Evolutionary conservation across 2,888 invertebrate species (phyloP).

Genomic region (Chouioia cunea): DNA sequence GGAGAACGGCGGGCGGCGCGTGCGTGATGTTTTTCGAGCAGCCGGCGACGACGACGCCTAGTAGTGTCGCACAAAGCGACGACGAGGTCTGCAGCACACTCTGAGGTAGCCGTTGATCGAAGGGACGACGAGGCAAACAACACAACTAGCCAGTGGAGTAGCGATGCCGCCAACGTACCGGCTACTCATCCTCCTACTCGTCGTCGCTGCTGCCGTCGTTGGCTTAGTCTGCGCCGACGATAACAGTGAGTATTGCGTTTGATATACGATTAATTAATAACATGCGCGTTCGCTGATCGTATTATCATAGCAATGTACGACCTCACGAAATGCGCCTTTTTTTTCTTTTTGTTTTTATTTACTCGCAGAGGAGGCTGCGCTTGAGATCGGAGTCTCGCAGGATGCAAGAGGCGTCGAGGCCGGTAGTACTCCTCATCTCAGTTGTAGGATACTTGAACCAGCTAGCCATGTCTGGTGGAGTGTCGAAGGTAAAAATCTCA

Average conservation of each 20-base stretch:
- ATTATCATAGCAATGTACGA: too few species aligned
- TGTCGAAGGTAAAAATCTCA: constrained; percentile 72
- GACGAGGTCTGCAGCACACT: not conserved
- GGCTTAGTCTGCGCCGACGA: constrained; percentile 30
- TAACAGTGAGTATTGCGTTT: constrained; percentile 17
- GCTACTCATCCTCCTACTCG: not conserved
- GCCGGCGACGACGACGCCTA: constrained; percentile 25
- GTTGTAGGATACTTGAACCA: constrained; percentile 71
- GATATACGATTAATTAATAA: not conserved
- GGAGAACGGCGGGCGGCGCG: not conserved
- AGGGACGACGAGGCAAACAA: not conserved
- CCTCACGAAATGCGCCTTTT: not conserved
- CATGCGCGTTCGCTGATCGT: too few species aligned
- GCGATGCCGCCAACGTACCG: not conserved
- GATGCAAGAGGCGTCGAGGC: constrained; percentile 62
- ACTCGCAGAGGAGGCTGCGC: not conserved
- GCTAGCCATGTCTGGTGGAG: constrained; percentile 74
- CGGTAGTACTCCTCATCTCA: constrained; percentile 68
- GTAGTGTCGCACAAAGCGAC: constrained; percentile 5
- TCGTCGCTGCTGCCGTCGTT: constrained; percentile 30
- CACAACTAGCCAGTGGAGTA: too few species aligned
- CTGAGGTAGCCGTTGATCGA: constrained; percentile 1
- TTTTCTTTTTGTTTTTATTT: constrained; percentile 7
- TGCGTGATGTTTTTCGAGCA: constrained; percentile 16
- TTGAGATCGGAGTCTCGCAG: constrained; percentile 62